Conservation (phyloP, 2,797 vertebrate genomes). For the Botia almorhae region DNA sequence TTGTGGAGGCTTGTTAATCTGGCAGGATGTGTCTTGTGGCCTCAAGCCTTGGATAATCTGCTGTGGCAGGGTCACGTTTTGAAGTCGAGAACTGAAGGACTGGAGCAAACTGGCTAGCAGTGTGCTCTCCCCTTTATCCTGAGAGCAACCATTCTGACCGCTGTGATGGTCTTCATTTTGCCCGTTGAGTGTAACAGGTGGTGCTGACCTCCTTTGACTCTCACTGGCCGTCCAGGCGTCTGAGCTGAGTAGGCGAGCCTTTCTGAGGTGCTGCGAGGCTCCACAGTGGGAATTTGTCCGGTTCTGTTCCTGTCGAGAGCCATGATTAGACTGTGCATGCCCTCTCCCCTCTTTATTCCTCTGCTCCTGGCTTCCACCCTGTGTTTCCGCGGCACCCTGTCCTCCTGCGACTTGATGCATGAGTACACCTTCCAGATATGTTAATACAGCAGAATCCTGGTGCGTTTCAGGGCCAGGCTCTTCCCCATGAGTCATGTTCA, state of each 20-base stretch:
- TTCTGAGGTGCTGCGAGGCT: conserved; percentile 93
- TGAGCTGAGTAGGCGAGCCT: conserved; percentile 92
- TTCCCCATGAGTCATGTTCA: conserved; percentile 99
- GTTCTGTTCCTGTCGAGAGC: conserved; percentile 77
- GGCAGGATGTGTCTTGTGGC: conserved; percentile 78
- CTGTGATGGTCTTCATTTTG: conserved; percentile 87
- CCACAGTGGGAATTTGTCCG: conserved; percentile 82
- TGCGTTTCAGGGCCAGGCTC: conserved; percentile 99
- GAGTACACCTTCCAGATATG: conserved; percentile 99
- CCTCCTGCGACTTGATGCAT: conserved; percentile 99
- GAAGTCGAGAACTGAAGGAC: conserved; percentile 96
- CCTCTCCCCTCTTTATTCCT: conserved; percentile 84
- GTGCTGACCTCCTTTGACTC: conserved; percentile 85
- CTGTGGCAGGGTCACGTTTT: conserved; percentile 96
- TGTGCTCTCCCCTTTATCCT: conserved; percentile 90
- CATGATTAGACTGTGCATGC: conserved; percentile 86
- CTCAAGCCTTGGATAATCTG: conserved; percentile 87
- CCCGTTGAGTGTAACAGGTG: conserved; percentile 87
- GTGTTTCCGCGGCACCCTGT: conserved; percentile 89
- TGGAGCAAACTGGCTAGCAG: conserved; percentile 96
- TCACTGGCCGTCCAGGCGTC: conserved; percentile 92
- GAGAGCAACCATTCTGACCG: conserved; percentile 87
- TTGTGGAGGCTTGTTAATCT: conserved; percentile 74
- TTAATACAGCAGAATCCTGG: conserved; percentile 99
- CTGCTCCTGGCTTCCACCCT: conserved; percentile 88